Conservation (phyloP, 2,113 vertebrate genomes). For the Nibea coibor region DNA sequence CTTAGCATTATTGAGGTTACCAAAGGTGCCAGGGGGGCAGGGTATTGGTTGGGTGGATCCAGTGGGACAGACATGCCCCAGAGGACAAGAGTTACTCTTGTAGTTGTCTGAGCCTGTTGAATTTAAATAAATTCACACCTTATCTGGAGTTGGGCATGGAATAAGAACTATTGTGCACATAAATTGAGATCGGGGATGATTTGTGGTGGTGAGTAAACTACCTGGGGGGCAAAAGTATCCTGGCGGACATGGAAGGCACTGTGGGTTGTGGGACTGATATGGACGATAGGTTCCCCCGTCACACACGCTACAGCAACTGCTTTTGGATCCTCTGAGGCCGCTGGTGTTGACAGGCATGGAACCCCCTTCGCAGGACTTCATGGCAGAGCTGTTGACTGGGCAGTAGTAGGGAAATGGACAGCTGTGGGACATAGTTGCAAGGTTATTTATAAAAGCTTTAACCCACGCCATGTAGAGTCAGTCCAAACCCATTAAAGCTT, state of each 20-base stretch:
- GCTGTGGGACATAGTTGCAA: constrained; percentile 76
- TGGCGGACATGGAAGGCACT: constrained; percentile 89
- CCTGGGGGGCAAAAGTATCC: constrained; percentile 90
- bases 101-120: constrained; percentile 85
- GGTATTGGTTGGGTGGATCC: constrained; percentile 80
- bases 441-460: constrained; percentile 63
- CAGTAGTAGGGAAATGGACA: constrained; percentile 92
- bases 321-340: constrained; percentile 84
- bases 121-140: constrained; percentile 9
- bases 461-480: not conserved
- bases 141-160: not conserved
- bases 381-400: constrained; percentile 84
- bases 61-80: constrained; percentile 87
- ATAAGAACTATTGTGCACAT: not conserved
- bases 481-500: constrained; percentile 11
- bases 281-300: constrained; percentile 86
- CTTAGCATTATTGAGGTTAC: constrained; percentile 78
- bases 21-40: constrained; percentile 88
- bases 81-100: constrained; percentile 83
- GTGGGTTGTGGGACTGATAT: constrained; percentile 36
- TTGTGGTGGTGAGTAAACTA: constrained; percentile 55
- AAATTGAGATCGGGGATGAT: not conserved
- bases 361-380: constrained; percentile 85
- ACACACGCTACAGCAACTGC: constrained; percentile 86
- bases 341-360: constrained; percentile 86